Conservation (phyloP, 2,888 invertebrate species). For the Drosophila infuscata region DNA sequence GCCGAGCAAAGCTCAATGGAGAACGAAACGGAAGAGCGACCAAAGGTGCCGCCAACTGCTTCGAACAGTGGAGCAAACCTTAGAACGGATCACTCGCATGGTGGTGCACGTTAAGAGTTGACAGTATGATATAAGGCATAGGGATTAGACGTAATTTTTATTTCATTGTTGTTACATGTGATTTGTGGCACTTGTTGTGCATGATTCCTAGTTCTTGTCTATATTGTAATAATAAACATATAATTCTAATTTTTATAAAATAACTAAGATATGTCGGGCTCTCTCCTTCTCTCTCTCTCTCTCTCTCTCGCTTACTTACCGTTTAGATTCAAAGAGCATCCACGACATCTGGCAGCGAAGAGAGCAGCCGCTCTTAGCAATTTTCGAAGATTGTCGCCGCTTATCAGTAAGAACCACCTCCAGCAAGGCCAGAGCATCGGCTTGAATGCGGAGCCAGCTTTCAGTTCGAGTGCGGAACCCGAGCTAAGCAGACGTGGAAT, state of each 20-base stretch:
- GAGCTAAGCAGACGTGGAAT: conserved; percentile 67
- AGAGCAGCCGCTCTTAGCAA: conserved; percentile 38
- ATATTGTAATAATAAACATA: conserved; percentile 48
- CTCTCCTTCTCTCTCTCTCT: not conserved
- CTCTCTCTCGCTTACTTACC: not conserved
- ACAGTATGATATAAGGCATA: conserved; percentile 17
- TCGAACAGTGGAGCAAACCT: conserved; percentile 38
- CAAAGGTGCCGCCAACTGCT: conserved; percentile 4
- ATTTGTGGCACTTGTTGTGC: conserved; percentile 60
- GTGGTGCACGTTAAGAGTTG: conserved; percentile 53
- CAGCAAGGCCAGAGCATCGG: conserved; percentile 66
- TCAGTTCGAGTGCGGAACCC: conserved; percentile 78
- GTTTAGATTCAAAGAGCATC: conserved; percentile 23
- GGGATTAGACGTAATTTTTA: conserved; percentile 26
- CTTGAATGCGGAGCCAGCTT: conserved; percentile 48
- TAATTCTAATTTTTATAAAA: conserved; percentile 41
- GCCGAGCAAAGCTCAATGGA: conserved; percentile 58
- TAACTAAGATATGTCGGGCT: not conserved
- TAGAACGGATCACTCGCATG: conserved; percentile 72
- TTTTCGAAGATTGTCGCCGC: conserved; percentile 25
- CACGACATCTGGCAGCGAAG: conserved; percentile 14
- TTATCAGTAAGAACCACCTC: conserved; percentile 70
- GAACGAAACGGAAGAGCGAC: not conserved
- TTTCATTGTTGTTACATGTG: conserved; percentile 56
- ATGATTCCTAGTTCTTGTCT: conserved; percentile 54